phyloP scores from a whole-genome alignment of 1,140 invertebrate species.

The Diachasma alloeum region DNA sequence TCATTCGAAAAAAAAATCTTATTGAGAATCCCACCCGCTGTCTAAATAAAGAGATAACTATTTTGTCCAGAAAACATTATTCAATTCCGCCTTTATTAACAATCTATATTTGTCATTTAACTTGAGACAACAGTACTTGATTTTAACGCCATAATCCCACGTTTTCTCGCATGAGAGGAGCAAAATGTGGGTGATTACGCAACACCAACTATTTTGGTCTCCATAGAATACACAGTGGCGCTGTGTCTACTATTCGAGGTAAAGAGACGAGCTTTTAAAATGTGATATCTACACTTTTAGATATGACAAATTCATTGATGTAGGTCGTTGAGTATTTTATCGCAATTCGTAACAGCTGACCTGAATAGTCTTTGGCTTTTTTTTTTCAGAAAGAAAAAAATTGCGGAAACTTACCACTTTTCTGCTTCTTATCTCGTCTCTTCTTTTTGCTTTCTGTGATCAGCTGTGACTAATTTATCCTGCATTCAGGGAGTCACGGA shows the following conservation, averaged over 20 bases:
- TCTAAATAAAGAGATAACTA: too few relatives aligned
- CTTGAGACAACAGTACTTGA: too few relatives aligned
- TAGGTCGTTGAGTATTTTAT: constrained; percentile 27
- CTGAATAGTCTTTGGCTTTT: not conserved
- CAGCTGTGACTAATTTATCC: not conserved
- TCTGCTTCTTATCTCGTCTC: not conserved
- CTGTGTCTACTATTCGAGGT: not conserved
- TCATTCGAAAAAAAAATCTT: too few relatives aligned
- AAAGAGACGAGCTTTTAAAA: not conserved
- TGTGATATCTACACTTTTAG: constrained; percentile 3
- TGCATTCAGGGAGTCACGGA: not conserved
- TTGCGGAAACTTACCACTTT: not conserved
- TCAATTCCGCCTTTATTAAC: too few relatives aligned
- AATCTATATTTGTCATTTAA: too few relatives aligned
- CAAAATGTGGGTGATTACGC: not conserved
- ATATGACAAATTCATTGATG: constrained; percentile 19
- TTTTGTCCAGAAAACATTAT: too few relatives aligned
- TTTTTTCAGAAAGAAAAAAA: not conserved
- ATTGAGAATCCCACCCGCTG: too few relatives aligned
- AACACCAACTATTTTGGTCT: constrained; percentile 1
- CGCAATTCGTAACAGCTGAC: not conserved
- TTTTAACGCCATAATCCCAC: not conserved
- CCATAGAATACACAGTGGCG: not conserved
- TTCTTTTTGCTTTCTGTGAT: not conserved
- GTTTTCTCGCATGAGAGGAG: not conserved